Base-by-base conservation (phyloP, 1,140 invertebrate species). In the Drosophila kepulauana region DNA sequence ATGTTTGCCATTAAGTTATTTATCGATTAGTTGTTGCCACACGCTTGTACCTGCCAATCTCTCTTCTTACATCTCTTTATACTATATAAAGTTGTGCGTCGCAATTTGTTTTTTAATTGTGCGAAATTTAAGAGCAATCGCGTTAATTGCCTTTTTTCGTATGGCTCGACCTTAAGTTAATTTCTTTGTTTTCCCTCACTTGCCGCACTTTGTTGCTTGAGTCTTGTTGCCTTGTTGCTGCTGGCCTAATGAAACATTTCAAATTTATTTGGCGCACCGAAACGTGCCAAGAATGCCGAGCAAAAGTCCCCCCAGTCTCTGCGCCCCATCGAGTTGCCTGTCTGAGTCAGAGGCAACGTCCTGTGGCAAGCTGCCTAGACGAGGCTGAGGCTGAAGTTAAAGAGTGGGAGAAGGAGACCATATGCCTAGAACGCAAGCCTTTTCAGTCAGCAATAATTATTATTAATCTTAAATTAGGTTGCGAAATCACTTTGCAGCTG, bases 251-350 rank as follows among this genome's bases (percentile, higher is more conserved):
- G 66, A 70, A 75, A 70, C 61, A 70, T 58, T 70, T 58, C 11
- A 51, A 75, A 64, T 75, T 70, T 75, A 70, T 70, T 75, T 69
- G 57, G 33, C 65, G 43, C 49, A 62, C 66, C 57, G 28, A 57
- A 57, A 70, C 72, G 72, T 75, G 65, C 66, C 15, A 33, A 15
- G 65, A 52, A 68, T 74, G 49, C 20, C 41, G 33, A 69, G 33
- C 41, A 25, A 58, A 7, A 15, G 11, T 1, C 46, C 11, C 5
- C 25, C 20, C 20, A 25, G 20, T 25, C 20, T 4, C 20, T 10
- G 35, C 8, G 35, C 2, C 35, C 8, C 35, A 38, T 3, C 5
- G 6, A 6, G 51, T 8, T 11, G 30, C 25, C 66, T 20, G 28
- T 3, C n/a, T 15, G 58, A 13, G 46, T 35, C 16, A 43, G 41